Percentiles rank a stretch among this genome's conserved stretches.
phyloP scores from a whole-genome alignment of 2,797 vertebrate species.

The Tiaroga cobitis region DNA sequence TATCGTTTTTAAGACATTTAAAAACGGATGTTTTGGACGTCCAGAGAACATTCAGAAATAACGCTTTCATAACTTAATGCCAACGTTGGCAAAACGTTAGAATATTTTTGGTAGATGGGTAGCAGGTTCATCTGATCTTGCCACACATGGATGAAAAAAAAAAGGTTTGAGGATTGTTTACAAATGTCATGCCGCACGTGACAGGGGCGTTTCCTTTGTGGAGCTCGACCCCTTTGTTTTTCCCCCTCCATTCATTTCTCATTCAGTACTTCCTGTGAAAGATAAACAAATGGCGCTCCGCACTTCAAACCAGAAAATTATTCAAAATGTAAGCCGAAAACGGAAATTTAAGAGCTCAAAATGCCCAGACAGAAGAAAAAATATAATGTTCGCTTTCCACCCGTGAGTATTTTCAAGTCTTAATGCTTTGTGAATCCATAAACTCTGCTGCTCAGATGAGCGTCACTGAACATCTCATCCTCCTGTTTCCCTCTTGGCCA shows the following conservation, averaged over 20 bases:
- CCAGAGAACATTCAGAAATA: background rate
- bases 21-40: background rate
- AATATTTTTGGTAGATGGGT: background rate
- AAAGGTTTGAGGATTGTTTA: background rate
- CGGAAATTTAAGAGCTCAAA: slow-evolving; percentile 52
- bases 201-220: slow-evolving; percentile 48
- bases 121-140: background rate
- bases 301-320: slow-evolving; percentile 63
- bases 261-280: slow-evolving; percentile 66
- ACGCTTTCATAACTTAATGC: background rate
- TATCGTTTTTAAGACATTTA: background rate
- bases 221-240: slow-evolving; percentile 20
- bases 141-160: background rate
- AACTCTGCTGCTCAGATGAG: background rate
- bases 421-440: slow-evolving; percentile 1
- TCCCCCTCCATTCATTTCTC: slow-evolving; percentile 38
- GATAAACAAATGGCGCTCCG: slow-evolving; percentile 78
- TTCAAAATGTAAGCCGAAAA: slow-evolving; percentile 68
- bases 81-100: background rate
- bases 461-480: background rate
- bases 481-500: slow-evolving; percentile 52
- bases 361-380: slow-evolving; percentile 78
- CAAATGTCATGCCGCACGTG: slow-evolving; percentile 1
- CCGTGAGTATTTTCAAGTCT: slow-evolving; percentile 71
- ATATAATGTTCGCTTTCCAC: slow-evolving; percentile 77